Percentiles rank a stretch among this genome's conserved stretches.
Conservation (phyloP, 2,113 vertebrate genomes). For the Laticauda colubrina region DNA sequence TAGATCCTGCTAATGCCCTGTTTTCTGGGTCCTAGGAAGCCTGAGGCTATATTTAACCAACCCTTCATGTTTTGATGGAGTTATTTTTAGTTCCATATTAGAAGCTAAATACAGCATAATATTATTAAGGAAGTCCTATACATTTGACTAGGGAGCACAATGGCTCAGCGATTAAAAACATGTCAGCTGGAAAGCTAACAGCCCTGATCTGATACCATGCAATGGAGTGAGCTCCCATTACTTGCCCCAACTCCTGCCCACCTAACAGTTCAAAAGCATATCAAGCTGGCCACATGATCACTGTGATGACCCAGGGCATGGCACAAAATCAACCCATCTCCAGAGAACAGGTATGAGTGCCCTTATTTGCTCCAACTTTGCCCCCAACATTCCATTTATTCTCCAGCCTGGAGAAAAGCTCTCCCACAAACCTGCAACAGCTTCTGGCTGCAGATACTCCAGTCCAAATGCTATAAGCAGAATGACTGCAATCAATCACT, state of each 20-base stretch:
- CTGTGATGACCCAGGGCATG: too few species aligned
- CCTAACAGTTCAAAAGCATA: background rate
- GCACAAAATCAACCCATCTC: too few species aligned
- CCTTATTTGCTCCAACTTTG: too few species aligned
- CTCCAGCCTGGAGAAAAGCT: too few species aligned
- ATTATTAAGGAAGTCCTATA: background rate
- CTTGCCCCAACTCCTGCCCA: background rate
- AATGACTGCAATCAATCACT: too few species aligned
- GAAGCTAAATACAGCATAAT: background rate
- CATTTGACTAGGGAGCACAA: background rate
- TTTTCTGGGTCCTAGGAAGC: background rate
- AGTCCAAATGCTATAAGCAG: too few species aligned
- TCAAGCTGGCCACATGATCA: background rate
- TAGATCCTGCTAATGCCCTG: background rate
- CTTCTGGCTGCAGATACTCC: too few species aligned
- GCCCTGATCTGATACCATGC: background rate
- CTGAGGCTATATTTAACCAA: background rate
- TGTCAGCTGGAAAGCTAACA: background rate
- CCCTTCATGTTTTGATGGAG: background rate
- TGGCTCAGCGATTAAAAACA: too few species aligned
- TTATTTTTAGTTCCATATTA: background rate
- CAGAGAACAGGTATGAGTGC: too few species aligned
- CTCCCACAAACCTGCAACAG: too few species aligned
- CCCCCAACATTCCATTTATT: too few species aligned
- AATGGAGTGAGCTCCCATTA: background rate